A percentile compares a stretch with the other conserved stretches of the same genome.
These are phyloP conservation scores for Corythaeola cristata DNA, from an alignment of 2,113 vertebrate species.

Conservation along the genomic window DNA sequence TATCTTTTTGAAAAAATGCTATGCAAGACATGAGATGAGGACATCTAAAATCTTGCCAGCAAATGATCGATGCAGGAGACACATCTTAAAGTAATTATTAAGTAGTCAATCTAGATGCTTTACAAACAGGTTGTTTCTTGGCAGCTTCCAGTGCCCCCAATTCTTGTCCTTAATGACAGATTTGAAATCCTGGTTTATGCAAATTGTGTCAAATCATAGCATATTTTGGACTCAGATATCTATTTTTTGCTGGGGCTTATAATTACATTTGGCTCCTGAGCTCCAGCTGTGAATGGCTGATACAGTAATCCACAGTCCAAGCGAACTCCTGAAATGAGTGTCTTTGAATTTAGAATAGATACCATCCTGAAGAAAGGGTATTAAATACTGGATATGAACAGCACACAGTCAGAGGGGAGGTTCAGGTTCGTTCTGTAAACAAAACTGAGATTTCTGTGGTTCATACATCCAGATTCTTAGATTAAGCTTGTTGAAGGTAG, in stretches of 20 bases:
- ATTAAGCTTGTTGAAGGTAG: background rate
- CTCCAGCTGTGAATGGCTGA: background rate
- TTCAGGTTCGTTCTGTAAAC: background rate
- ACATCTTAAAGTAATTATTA: background rate
- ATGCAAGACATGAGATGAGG: background rate
- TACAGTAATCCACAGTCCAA: background rate
- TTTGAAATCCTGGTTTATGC: conserved; percentile 50
- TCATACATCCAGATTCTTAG: background rate
- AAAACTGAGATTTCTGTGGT: background rate
- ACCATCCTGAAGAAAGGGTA: background rate
- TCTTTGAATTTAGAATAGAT: background rate
- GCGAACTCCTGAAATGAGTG: background rate
- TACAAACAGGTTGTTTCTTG: background rate
- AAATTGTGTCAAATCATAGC: conserved; percentile 48
- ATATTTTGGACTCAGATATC: background rate
- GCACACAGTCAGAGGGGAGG: background rate
- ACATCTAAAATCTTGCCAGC: background rate
- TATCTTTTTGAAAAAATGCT: background rate
- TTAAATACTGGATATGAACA: fast-evolving
- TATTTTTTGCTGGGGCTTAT: conserved; percentile 46
- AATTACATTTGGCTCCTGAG: conserved; percentile 31
- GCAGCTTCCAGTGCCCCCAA: background rate
- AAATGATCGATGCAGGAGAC: background rate
- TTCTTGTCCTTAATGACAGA: conserved; percentile 49
- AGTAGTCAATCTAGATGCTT: background rate